A percentile compares a stretch with the other conserved stretches of the same genome.
Evolutionary conservation across 92 coral and sea anemone genomes (phyloP).

Genomic region (Parazoanthus atlanticus): DNA sequence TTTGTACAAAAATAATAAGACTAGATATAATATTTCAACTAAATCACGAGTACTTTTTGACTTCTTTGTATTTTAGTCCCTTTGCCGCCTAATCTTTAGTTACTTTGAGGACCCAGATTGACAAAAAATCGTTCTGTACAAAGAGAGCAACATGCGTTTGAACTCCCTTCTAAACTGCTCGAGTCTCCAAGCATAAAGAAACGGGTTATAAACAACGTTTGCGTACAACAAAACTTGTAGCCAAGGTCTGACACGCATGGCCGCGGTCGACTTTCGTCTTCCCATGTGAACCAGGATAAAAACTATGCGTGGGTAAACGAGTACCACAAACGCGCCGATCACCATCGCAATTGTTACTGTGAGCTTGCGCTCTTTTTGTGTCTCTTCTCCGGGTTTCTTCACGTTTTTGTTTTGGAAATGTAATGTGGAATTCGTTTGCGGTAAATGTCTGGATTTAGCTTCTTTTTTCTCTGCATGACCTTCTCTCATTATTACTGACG

Average conservation of each 20-base stretch:
- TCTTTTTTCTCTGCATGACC: too few relatives aligned
- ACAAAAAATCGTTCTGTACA: too few relatives aligned
- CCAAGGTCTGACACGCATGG: conserved; percentile 54
- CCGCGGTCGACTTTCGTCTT: conserved; percentile 30
- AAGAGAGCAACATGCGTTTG: not conserved
- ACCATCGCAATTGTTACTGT: conserved; percentile 72
- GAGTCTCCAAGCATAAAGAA: conserved; percentile 74
- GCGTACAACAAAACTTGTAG: conserved; percentile 65
- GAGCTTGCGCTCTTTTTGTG: conserved; percentile 54
- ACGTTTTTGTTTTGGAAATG: too few relatives aligned
- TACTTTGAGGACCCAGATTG: too few relatives aligned
- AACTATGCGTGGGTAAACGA: conserved; percentile 72
- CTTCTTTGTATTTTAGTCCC: too few relatives aligned
- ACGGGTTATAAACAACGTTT: conserved; percentile 64
- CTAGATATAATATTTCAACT: too few relatives aligned
- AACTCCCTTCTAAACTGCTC: conserved; percentile 72
- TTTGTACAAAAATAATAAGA: too few relatives aligned
- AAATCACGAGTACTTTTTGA: too few relatives aligned
- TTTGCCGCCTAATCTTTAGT: too few relatives aligned
- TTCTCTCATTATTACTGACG: too few relatives aligned
- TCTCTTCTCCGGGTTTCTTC: conserved; percentile 23
- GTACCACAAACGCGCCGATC: conserved; percentile 62
- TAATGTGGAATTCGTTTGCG: too few relatives aligned
- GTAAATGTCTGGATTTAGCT: too few relatives aligned
- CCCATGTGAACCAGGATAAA: conserved; percentile 60